Evolutionary conservation across 1,140 invertebrate genomes (phyloP).

Genomic region (Vollenhovia emeryi): DNA sequence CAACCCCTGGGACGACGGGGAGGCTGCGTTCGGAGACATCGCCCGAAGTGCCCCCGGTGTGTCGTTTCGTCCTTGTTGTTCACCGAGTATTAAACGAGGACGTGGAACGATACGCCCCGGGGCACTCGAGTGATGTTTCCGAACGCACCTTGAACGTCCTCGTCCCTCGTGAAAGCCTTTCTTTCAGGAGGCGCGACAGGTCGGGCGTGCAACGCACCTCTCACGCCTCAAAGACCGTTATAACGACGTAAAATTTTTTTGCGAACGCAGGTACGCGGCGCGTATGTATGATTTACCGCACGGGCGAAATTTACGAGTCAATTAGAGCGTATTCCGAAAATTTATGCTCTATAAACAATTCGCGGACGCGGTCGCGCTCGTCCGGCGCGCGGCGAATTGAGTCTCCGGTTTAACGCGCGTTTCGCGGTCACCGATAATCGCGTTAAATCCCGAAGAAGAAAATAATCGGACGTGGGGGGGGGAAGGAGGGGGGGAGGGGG

Average conservation of each 20-base stretch:
- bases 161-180: background rate
- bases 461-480: background rate
- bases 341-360: constrained; percentile 24
- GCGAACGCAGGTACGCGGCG: background rate
- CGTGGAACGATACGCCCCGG: too few relatives aligned
- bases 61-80: too few relatives aligned
- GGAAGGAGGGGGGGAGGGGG: background rate
- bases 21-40: too few relatives aligned
- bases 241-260: constrained; percentile 17
- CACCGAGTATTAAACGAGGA: too few relatives aligned
- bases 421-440: background rate
- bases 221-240: constrained; percentile 17
- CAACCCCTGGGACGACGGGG: too few relatives aligned
- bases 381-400: background rate
- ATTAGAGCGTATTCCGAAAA: constrained; percentile 36
- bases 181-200: constrained; percentile 12
- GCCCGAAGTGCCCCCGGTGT: too few relatives aligned
- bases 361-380: background rate
- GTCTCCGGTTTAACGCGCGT: background rate
- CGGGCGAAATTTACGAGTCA: constrained; percentile 36
- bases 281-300: constrained; percentile 37
- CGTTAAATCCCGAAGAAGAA: background rate
- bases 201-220: background rate
- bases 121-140: too few relatives aligned
- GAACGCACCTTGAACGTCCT: too few relatives aligned